Evolutionary conservation across 92 coral and sea anemone species (phyloP).

Genomic region (Zoanthus gigantus): DNA sequence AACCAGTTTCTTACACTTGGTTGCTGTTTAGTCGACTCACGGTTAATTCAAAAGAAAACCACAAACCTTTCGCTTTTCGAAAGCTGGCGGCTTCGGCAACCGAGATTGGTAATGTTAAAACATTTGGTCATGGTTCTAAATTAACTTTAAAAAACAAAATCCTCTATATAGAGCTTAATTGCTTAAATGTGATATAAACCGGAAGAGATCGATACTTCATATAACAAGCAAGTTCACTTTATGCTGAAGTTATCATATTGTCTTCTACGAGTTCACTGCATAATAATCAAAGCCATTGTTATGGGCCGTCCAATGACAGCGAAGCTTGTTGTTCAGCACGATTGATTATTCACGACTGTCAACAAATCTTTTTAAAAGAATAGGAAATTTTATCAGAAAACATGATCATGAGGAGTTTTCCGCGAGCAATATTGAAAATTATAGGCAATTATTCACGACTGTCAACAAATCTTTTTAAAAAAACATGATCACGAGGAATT

Average conservation of each 20-base stretch:
- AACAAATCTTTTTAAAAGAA: not conserved
- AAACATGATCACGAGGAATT: not conserved
- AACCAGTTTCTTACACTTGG: not conserved
- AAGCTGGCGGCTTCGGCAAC: slow-evolving; percentile 14
- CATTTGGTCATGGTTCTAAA: slow-evolving; percentile 25
- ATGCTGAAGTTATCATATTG: not conserved
- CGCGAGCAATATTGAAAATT: not conserved
- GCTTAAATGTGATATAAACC: not conserved
- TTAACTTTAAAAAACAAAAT: not conserved
- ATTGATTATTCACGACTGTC: not conserved
- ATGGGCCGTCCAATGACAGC: slow-evolving; percentile 2
- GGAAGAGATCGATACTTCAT: not conserved
- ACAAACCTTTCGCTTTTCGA: not conserved
- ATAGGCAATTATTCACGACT: not conserved
- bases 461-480: not conserved
- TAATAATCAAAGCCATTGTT: slow-evolving; percentile 7
- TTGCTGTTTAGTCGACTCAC: not conserved
- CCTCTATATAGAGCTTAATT: not conserved
- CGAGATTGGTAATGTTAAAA: not conserved
- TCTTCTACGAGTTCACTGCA: not conserved
- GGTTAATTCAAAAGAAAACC: not conserved
- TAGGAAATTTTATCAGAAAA: not conserved
- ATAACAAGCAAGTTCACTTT: not conserved
- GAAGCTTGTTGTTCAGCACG: slow-evolving; percentile 3
- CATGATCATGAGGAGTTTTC: not conserved